These are phyloP conservation scores for Urocolius indicus DNA, from an alignment of 2,113 vertebrate species.

Conservation along the genomic window DNA sequence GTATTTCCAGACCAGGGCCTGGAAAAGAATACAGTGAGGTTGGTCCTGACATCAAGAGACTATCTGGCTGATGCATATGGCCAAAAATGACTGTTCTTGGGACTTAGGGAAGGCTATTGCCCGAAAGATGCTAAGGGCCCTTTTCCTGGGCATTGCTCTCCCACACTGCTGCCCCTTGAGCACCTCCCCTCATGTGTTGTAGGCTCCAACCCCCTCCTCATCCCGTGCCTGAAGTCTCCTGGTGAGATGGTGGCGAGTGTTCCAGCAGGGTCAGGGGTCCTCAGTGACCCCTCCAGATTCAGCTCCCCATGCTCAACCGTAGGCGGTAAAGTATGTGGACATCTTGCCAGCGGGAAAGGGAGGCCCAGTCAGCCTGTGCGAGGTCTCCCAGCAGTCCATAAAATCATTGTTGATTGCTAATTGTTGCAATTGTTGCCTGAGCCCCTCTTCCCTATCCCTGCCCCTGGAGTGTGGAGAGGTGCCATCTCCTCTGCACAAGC, in stretches of 20 bases:
- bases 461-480: background rate
- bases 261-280: background rate
- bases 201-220: background rate
- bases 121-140: background rate
- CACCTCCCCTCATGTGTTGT: fast-evolving
- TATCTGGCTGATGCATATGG: background rate
- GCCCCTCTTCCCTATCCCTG: background rate
- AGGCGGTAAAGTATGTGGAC: background rate
- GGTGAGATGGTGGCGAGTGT: fast-evolving
- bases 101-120: background rate
- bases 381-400: background rate
- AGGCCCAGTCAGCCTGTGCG: fast-evolving
- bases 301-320: fast-evolving
- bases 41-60: background rate
- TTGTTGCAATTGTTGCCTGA: background rate
- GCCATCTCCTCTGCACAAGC: background rate
- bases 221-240: too few species aligned
- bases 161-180: background rate
- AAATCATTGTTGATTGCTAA: background rate
- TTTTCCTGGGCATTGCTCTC: background rate
- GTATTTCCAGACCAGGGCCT: background rate
- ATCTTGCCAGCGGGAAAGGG: fast-evolving
- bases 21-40: background rate
- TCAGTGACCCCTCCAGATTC: background rate
- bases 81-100: background rate